Evolutionary conservation across 2,888 invertebrate species (phyloP), one percentile per base, ranked within the genome.

Genomic region (Troides helena): DNA sequence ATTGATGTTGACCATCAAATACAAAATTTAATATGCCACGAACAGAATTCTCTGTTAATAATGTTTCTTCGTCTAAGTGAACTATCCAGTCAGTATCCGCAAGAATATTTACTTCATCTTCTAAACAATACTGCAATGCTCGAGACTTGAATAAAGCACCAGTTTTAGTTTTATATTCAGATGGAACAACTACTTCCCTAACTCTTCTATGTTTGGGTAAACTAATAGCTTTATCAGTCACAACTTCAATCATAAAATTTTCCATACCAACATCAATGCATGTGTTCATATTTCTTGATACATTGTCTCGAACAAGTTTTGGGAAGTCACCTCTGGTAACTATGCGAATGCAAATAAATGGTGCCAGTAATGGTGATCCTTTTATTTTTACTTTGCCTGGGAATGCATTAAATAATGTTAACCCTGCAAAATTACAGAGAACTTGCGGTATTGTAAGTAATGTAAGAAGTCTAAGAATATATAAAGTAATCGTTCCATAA

Each of bases 51-150:
- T 98, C 98, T 8, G 99, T 99, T 43, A 99, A 91, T 67, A 99
- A 90, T 0, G 99, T 99, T 87, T 99, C 99, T 89, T 99, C 99
- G 88, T 99, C 99, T 72, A 99, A 93, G 91, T 99, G 99, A n/a
- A 98, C 98, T 80, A 99, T 96, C 98, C 98, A 99, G 85, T 99
- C 98, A 74, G 95, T 95, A 81, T 98, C 98, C 67, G 95, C 95
- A 64, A 98, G 86, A 77, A 94, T 93, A 87, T 98, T 99, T 1
- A 98, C 96, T 81, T 95, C 95, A 79, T 97, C 97, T 89, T 99
- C 99, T 68, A 99, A 93, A 81, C 99, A 99, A 87, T 98, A 99
- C 85, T 99, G 99, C 67, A 99, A 91, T 30, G 99, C 99, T 76
- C 99, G 94, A 0, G 98, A 97, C 87, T 99, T 99, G 85, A 98